phyloP scores from a whole-genome alignment of 1,140 invertebrate genomes.

The Lethocerus indicus region DNA sequence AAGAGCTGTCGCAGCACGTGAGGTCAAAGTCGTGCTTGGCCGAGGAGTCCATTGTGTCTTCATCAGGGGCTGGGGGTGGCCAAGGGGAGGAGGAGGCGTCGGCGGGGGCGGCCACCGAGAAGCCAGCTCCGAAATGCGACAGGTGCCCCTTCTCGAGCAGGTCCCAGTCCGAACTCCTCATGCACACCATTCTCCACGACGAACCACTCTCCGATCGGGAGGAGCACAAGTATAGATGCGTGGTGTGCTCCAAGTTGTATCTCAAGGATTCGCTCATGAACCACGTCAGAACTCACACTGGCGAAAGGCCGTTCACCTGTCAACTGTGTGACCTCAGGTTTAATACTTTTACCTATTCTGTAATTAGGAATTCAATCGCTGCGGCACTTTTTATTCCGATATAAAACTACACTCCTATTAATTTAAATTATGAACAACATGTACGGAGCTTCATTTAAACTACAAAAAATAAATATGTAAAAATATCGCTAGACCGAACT shows the following conservation, averaged over 20 bases:
- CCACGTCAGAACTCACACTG: constrained; percentile 53
- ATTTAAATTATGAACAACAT: too few species aligned
- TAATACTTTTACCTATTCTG: not conserved
- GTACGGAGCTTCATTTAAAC: too few species aligned
- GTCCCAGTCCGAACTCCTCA: constrained; percentile 38
- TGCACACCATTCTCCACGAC: constrained; percentile 41
- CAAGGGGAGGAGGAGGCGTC: not conserved
- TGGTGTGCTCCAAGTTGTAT: constrained; percentile 47
- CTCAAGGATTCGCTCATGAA: constrained; percentile 44
- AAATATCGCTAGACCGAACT: too few species aligned
- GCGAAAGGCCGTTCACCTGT: constrained; percentile 59
- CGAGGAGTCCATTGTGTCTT: too few species aligned
- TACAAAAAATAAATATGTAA: too few species aligned
- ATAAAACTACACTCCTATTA: too few species aligned
- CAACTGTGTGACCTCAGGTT: constrained; percentile 26
- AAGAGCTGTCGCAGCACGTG: constrained; percentile 52
- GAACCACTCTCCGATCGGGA: constrained; percentile 19
- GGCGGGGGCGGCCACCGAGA: not conserved
- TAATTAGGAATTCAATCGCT: too few species aligned
- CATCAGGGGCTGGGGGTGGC: too few species aligned
- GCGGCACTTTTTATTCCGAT: too few species aligned
- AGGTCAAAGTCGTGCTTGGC: constrained; percentile 6
- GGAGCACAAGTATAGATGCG: constrained; percentile 37
- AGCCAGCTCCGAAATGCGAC: constrained; percentile 20
- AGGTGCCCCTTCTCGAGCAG: constrained; percentile 28